Base-by-base conservation (phyloP, 2,888 invertebrate species). In the Phyto melanocephala region DNA sequence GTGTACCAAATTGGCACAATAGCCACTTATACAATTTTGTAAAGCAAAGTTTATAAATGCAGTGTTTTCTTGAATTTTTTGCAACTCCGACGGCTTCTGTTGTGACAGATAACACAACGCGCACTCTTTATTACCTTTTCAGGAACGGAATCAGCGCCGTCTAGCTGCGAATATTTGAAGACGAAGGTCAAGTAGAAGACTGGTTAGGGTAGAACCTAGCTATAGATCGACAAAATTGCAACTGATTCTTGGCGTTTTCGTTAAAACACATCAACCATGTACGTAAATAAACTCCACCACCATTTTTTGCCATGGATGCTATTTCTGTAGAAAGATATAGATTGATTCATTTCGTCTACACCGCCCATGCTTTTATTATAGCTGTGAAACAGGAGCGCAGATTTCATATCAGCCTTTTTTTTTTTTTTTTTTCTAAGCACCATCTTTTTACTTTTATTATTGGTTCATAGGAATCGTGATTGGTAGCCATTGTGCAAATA, bases 401-500 rank as follows among this genome's bases (percentile, higher is more conserved):
- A 24, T 3, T 24, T 6, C 15, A 67, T 20, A 35, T 67, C 15
- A 54, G 10, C 33, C 7, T 33, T 33, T n/a, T 47, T 20, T 47
- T 47, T 47, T 47, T 17, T 20, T 47, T 47, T 24, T 50, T 50
- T 50, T 50, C 10, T 2, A 11, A 50, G 13, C 4, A 11, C 50
- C 24, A 37, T 37, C 20, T 37, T 67, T 67, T 67, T 17, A 67
- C 67, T 20, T 37, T 8, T 35, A 50, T 37, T 67, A 28, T 13
- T 17, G 50, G 35, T 13, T 52, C 37, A 37, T 52, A 37, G 3
- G 37, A 67, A 52, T 52, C 35, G 8, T 67, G 11, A 52, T 10
- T 52, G 56, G 42, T 65, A 33, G 65, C 37, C 67, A 52, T 52
- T 37, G 52, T 67, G 52, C 67, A 67, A 52, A 67, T 67, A 11